phyloP scores from a whole-genome alignment of 2,113 vertebrate genomes.

The Sprattus sprattus region DNA sequence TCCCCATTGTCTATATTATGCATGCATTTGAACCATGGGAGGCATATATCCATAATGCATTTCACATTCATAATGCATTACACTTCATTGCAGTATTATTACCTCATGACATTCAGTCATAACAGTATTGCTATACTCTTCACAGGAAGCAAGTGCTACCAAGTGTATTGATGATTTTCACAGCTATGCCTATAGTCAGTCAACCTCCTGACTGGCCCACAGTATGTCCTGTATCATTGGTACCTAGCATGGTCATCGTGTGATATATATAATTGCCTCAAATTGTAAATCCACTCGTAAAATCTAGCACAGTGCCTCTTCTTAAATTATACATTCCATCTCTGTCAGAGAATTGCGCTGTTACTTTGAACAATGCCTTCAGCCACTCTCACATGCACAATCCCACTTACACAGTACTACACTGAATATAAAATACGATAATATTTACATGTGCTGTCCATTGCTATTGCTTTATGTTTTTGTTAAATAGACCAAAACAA shows the following conservation, averaged over 20 bases:
- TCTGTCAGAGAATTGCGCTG: not conserved
- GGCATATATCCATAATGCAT: not conserved
- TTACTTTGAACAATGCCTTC: no score
- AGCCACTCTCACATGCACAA: not conserved
- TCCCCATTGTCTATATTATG: not conserved
- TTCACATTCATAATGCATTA: not conserved
- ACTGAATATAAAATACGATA: not conserved
- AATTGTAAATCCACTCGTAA: not conserved
- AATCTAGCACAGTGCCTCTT: not conserved
- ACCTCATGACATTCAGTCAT: not conserved
- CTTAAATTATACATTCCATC: not conserved
- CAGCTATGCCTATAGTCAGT: not conserved
- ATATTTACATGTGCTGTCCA: not conserved
- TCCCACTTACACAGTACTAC: not conserved
- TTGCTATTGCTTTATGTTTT: not conserved
- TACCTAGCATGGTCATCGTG: not conserved
- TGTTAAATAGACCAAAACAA: not conserved
- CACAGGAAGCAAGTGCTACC: not conserved
- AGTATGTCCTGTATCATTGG: not conserved
- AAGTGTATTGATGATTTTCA: not conserved
- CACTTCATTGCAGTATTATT: not conserved
- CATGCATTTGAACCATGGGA: not conserved
- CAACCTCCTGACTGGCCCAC: not conserved
- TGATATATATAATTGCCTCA: no score
- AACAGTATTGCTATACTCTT: not conserved